Base-by-base conservation (phyloP, 2,797 vertebrate genomes). In the Ibycter americanus region DNA sequence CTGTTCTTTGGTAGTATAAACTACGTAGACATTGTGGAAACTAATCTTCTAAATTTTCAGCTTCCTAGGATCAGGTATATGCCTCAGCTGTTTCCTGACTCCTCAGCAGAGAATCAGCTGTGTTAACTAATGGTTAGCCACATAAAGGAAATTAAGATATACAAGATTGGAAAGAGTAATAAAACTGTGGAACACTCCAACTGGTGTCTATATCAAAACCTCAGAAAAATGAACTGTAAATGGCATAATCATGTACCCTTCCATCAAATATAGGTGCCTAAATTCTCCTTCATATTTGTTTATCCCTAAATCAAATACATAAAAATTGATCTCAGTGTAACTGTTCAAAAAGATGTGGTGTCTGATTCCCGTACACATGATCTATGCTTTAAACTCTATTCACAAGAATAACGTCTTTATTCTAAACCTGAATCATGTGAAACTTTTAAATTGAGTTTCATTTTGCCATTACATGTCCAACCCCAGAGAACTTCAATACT, bases 401-500 rank as follows among this genome's bases (percentile, higher is more conserved):
- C 52, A 62, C 19, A 77, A 51, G 21, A 89, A 66, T 47, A 78
- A 81, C 10, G 16, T 58, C 49, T 82, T 73, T 70, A 66, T 66
- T 87, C 62, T 67, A 90, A 95, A 68, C 6, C 42, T 72, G 78
- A 88, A 65, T 84, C 10, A 36, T 21, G 4, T 34, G 26, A 62
- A 95, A 61, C 27, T 71, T 84, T 80, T 29, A 67, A 95, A 88
- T 7, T 42, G 47, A 59, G 42, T 62, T 92, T 77, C 18, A 32
- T 93, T 96, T 94, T 95, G 32, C 58, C 74, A 54, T 78, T 90
- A 23, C n/a, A 74, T 36, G 36, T 70, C 73, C 61, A 79, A 73
- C 27, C 87, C 59, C 63, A 88, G 36, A 94, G 19, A 93, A 83
- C 29, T 95, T 95, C 76, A 92, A 51, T 94, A 63, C 12, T 42